A percentile compares a stretch with the other conserved stretches of the same genome.
These are phyloP conservation scores for Drosophila littoralis DNA, from an alignment of 1,140 invertebrate genomes.

Conservation along the genomic window DNA sequence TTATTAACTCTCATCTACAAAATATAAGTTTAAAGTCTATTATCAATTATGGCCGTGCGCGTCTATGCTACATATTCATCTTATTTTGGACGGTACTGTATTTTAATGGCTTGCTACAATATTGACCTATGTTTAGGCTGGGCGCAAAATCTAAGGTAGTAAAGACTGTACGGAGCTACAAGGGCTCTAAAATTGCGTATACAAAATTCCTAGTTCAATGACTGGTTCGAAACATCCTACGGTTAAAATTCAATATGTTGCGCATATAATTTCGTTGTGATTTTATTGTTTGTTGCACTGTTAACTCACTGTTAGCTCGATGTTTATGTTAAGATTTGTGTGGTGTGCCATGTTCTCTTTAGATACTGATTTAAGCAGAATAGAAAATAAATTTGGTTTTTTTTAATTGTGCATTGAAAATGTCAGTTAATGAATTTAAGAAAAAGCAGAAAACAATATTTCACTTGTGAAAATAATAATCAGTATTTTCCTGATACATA, in stretches of 20 bases:
- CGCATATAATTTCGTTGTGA: slow-evolving; percentile 6
- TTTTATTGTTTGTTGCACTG: slow-evolving; percentile 33
- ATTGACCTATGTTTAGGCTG: slow-evolving; percentile 29
- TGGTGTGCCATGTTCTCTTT: slow-evolving; percentile 1
- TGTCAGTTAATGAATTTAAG: slow-evolving; percentile 11
- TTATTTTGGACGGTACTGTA: slow-evolving; percentile 69
- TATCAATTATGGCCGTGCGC: slow-evolving; percentile 34
- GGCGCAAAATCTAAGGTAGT: slow-evolving; percentile 5
- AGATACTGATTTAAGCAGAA: slow-evolving; percentile 10
- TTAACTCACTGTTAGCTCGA: slow-evolving; percentile 21
- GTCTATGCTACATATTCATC: slow-evolving; percentile 26
- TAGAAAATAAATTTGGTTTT: not conserved
- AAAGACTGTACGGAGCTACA: slow-evolving; percentile 14
- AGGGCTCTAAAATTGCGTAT: slow-evolving; percentile 11
- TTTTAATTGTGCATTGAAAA: slow-evolving; percentile 13
- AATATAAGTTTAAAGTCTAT: slow-evolving; percentile 47
- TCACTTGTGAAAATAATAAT: not conserved
- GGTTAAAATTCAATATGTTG: not conserved
- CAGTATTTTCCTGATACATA: not conserved
- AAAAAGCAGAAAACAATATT: slow-evolving; percentile 20
- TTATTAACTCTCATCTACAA: slow-evolving; percentile 49
- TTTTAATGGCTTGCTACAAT: slow-evolving; percentile 38
- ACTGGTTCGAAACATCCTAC: slow-evolving; percentile 3
- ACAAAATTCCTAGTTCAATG: not conserved
- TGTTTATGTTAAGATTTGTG: slow-evolving; percentile 4